Base-by-base conservation (phyloP, 2,797 vertebrate genomes). In the Carduelis carduelis region DNA sequence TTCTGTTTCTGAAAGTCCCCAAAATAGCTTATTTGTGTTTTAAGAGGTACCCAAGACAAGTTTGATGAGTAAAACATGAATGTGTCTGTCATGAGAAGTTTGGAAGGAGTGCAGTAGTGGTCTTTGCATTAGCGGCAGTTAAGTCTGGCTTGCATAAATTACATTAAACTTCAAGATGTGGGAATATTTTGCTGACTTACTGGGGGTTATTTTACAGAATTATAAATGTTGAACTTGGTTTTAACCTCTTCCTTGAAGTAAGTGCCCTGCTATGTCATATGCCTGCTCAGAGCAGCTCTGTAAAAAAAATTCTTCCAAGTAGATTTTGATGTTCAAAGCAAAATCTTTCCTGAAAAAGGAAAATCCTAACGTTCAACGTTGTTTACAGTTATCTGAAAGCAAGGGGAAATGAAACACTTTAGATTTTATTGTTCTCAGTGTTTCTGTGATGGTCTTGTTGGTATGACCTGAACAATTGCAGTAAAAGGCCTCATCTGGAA, bases 401-500 rank as follows among this genome's bases (percentile, higher is more conserved):
- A 60, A 84, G 43, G 91, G 96, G 95, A 95, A 96, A 96, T 96
- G 96, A 96, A 96, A 96, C 96, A 97, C 96, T 95, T 93, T 3
- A 70, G 30, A 60, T 90, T 96, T 97, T 95, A 97, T 95, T 95
- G 77, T 88, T 68, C 43, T 96, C 37, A 55, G 30, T 87, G 70
- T 90, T 95, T 96, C 81, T 90, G 94, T 95, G 94, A 94, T 94
- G 60, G 56, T 90, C 80, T 80, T 84, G 52, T 66, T 91, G 63
- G 70, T 96, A 91, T 68, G 89, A 96, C 77, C 80, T 56, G 74
- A 89, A 64, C 20, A 0, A 50, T 89, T 89, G 83, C 44, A 83
- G 80, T 95, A 90, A 95, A 94, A 70, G 57, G 43, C 56, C 63
- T 89, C 11, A 63, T 89, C 91, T 97, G 94, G 94, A 94, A 87